phyloP scores from a whole-genome alignment of 2,797 vertebrate species.

The Podarcis lilfordi region DNA sequence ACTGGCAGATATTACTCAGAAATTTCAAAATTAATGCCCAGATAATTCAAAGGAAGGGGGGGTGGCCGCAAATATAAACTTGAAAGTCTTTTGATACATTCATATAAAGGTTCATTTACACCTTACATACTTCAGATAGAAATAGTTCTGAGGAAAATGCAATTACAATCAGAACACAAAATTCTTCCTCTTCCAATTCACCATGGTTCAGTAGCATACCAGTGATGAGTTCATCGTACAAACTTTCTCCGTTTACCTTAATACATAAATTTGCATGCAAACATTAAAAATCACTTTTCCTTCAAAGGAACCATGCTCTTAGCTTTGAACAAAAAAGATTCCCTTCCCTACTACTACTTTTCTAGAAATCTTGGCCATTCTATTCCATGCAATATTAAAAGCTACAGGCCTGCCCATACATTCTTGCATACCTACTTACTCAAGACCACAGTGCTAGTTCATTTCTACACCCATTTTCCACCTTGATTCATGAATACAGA shows the following conservation, averaged over 20 bases:
- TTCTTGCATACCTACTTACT: conserved; percentile 63
- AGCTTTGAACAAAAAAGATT: conserved; percentile 37
- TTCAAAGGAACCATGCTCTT: conserved; percentile 11
- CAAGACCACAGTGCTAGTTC: conserved; percentile 41
- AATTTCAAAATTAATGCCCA: too few relatives aligned
- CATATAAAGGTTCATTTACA: too few relatives aligned
- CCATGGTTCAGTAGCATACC: too few relatives aligned
- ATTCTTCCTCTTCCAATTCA: too few relatives aligned
- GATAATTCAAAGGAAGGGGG: too few relatives aligned
- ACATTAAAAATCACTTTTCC: conserved; percentile 28
- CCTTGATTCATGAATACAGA: neutral
- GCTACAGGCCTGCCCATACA: conserved; percentile 31
- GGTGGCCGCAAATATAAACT: too few relatives aligned
- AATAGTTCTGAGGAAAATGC: too few relatives aligned
- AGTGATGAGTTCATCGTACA: conserved; percentile 18
- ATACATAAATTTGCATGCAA: conserved; percentile 36
- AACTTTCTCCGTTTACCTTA: conserved; percentile 12
- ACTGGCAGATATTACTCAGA: too few relatives aligned
- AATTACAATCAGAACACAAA: too few relatives aligned
- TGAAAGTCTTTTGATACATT: too few relatives aligned
- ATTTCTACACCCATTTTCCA: conserved; percentile 39
- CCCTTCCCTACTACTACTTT: conserved; percentile 47
- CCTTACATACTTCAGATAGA: too few relatives aligned
- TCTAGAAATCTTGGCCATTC: conserved; percentile 27
- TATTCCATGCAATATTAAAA: conserved; percentile 52